phyloP scores from a whole-genome alignment of 2,797 vertebrate genomes.

The Sebastes iracundus region DNA sequence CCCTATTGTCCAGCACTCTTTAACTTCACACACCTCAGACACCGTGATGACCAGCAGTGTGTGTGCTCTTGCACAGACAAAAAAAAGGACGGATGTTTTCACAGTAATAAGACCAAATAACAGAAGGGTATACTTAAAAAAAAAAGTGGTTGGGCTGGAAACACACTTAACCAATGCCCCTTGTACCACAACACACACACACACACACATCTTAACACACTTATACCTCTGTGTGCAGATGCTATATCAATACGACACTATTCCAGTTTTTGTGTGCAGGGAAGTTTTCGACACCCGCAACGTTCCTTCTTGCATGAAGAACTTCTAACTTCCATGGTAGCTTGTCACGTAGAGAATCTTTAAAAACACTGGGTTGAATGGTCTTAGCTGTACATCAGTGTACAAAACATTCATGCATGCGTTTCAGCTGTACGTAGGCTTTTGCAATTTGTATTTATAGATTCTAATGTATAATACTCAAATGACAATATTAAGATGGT shows the following conservation, averaged over 20 bases:
- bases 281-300: slow-evolving; percentile 34
- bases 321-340: slow-evolving; percentile 59
- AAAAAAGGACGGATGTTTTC: slow-evolving; percentile 9
- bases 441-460: slow-evolving; percentile 83
- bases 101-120: slow-evolving; percentile 47
- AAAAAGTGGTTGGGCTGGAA: slow-evolving; percentile 17
- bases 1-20: slow-evolving; percentile 40
- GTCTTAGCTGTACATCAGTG: slow-evolving; percentile 80
- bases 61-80: slow-evolving; percentile 33
- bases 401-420: slow-evolving; percentile 82
- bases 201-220: slow-evolving; percentile 19
- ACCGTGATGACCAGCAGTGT: slow-evolving; percentile 63
- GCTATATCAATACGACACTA: slow-evolving; percentile 38
- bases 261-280: slow-evolving; percentile 58
- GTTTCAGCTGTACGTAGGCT: slow-evolving; percentile 83
- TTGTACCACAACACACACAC: not conserved
- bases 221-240: slow-evolving; percentile 53
- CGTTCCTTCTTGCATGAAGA: slow-evolving; percentile 70
- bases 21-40: slow-evolving; percentile 47
- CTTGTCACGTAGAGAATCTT: slow-evolving; percentile 50
- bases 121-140: slow-evolving; percentile 14
- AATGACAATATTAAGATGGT: slow-evolving; percentile 61
- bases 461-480: slow-evolving; percentile 81
- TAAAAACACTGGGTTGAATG: slow-evolving; percentile 61
- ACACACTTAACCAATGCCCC: not conserved